Percentiles rank a stretch among this genome's conserved stretches.
Evolutionary conservation across 2,888 invertebrate species (phyloP).

Genomic region (Ametastegia equiseti): DNA sequence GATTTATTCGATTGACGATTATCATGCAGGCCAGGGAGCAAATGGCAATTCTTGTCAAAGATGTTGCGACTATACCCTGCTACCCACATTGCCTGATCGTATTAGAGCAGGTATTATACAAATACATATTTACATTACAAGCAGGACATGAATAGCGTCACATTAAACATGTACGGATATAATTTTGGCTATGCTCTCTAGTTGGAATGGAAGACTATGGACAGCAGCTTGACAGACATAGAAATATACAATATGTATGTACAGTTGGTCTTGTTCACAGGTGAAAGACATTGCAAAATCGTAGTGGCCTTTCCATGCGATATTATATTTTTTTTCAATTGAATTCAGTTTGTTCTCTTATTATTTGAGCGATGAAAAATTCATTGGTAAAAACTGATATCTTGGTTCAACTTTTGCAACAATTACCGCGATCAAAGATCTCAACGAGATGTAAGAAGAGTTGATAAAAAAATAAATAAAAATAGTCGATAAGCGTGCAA

Average conservation of each 20-base stretch:
- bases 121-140: constrained; percentile 11
- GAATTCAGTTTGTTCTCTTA: neutral
- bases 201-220: constrained; percentile 44
- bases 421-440: neutral
- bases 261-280: constrained; percentile 13
- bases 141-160: constrained; percentile 14
- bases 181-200: constrained; percentile 26
- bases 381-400: neutral
- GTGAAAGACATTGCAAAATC: constrained; percentile 2
- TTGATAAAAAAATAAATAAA: too few species aligned
- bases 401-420: neutral
- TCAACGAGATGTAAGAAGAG: neutral
- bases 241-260: neutral
- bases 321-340: too few species aligned
- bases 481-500: neutral
- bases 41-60: neutral
- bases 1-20: neutral
- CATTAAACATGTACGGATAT: constrained; percentile 17
- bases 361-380: neutral
- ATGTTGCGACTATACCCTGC: neutral
- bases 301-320: neutral
- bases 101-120: neutral
- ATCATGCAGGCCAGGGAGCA: neutral
- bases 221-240: constrained; percentile 31
- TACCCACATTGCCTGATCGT: neutral